Percentiles rank a stretch among this genome's conserved stretches.
Conservation (phyloP, 2,797 vertebrate genomes). For the Cyclura pinguis region DNA sequence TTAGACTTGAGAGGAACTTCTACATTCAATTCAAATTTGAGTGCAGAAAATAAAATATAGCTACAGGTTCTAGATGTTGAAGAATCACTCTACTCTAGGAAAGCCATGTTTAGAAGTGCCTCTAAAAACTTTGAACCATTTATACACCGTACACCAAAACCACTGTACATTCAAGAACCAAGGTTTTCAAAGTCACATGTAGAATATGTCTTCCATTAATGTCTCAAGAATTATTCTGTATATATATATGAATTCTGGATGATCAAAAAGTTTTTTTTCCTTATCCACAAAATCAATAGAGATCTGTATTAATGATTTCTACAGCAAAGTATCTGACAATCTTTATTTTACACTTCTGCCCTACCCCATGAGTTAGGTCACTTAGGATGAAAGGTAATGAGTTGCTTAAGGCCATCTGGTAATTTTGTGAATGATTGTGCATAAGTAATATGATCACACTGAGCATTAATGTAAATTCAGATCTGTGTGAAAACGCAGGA, state of each 20-base stretch:
- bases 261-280: background rate
- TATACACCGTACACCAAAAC: background rate
- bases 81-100: background rate
- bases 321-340: background rate
- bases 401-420: conserved; percentile 11
- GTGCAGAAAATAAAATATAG: background rate
- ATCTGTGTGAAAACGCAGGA: conserved; percentile 10
- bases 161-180: background rate
- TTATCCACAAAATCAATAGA: background rate
- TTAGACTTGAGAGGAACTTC: background rate
- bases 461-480: conserved; percentile 14
- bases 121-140: background rate
- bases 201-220: background rate
- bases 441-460: conserved; percentile 16
- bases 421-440: conserved; percentile 21
- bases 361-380: conserved; percentile 1
- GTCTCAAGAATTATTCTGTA: background rate
- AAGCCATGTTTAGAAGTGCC: background rate
- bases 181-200: background rate
- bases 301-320: background rate
- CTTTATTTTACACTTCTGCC: conserved; percentile 11
- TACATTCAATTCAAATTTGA: background rate
- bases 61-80: too few relatives aligned
- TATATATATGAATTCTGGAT: background rate
- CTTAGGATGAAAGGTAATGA: background rate